Base-by-base conservation (phyloP, 2,113 vertebrate species). In the Gnathonemus longibarbis region DNA sequence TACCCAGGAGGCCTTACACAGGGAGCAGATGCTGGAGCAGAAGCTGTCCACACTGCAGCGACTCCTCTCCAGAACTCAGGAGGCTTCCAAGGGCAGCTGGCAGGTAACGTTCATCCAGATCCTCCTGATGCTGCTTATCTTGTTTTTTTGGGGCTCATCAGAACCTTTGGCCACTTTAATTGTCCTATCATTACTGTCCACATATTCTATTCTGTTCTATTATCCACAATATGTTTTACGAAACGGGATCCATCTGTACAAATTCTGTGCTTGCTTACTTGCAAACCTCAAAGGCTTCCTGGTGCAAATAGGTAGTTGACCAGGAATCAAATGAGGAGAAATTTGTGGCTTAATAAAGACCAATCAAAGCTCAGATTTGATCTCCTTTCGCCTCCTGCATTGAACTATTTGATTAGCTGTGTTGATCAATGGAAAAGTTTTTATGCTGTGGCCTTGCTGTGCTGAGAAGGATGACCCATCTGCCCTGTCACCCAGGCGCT, bases 1-100 rank as follows among this genome's bases (percentile, higher is more conserved):
- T 6, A 70, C 35, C 58, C 91, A 99, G 98, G 98, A 99, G 97
- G 98, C 98, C 96, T 98, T 99, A 96, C 98, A 99, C 95, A 95
- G 98, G 96, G 98, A 99, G 96, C 98, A 99, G 97, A 99, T 99
- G 98, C 95, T 99, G 96, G 98, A 99, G 96, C 98, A 99, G 96
- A 99, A 99, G 95, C 92, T 99, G 92, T 98, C 98, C 94, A 99
- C 98, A 7, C 96, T 99, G 94, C 98, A 99, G 94, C 96, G 98
- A 90, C 95, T 99, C 56, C 94, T 99, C 89, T 95, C 97, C 95
- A 97, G 96, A 92, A 99, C 98, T 9, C 98, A 99, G 94, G 98
- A 99, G 95, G 98, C 98, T 92, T 99, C 98, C 15, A 98, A 99
- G 97, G 98, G 97, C 95, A 98, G 98, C 96, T 99, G 98, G 98